Evolutionary conservation across 2,113 vertebrate species (phyloP).

Genomic region (Mirza zaza): DNA sequence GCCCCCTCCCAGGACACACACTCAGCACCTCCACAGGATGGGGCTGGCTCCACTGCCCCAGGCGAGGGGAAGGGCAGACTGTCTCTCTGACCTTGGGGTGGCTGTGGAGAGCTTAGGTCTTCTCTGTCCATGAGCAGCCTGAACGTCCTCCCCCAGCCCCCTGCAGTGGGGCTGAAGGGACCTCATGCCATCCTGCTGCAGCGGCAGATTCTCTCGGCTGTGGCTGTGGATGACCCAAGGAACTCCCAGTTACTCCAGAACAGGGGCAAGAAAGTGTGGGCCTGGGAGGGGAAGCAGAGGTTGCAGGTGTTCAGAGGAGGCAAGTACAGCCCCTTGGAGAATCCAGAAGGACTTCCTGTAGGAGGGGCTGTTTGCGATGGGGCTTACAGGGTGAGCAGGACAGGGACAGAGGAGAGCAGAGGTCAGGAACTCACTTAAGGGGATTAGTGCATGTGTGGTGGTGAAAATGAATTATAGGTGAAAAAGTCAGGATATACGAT

Average conservation of each 20-base stretch:
- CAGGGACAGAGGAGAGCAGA: neutral
- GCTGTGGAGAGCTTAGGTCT: neutral
- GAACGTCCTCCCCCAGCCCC: neutral
- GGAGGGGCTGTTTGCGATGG: neutral
- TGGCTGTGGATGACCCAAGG: neutral
- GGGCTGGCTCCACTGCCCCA: neutral
- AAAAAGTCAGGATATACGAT: neutral
- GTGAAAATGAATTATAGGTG: neutral
- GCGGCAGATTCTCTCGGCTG: neutral
- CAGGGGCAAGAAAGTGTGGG: neutral
- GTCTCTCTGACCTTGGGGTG: slow-evolving; percentile 54
- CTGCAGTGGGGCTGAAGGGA: neutral
- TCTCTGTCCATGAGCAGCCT: neutral
- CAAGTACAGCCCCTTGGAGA: neutral
- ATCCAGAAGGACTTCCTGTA: neutral
- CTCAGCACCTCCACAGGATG: slow-evolving; percentile 57
- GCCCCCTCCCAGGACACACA: slow-evolving; percentile 29
- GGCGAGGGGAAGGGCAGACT: neutral
- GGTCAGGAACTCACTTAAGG: neutral
- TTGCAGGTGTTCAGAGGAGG: too few relatives aligned
- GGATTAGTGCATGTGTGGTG: neutral
- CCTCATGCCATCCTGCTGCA: fast-evolving
- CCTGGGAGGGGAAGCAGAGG: neutral
- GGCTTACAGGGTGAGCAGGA: neutral
- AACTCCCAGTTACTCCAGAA: neutral